Evolutionary conservation across 2,113 vertebrate species (phyloP).

Genomic region (Cyanistes caeruleus): DNA sequence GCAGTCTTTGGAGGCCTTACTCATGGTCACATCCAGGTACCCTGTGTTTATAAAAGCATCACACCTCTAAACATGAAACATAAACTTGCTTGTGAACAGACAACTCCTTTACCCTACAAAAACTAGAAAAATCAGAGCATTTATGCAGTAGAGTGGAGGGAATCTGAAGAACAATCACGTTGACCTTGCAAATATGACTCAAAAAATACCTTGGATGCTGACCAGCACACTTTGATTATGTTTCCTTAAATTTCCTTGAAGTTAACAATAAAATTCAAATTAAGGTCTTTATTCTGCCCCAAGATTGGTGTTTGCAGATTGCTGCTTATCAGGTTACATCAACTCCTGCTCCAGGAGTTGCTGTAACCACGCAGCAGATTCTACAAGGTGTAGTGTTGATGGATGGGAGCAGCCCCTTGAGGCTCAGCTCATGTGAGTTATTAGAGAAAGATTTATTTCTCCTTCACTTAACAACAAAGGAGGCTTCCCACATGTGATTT

Average conservation of each 20-base stretch:
- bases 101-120: neutral
- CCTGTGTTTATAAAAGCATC: neutral
- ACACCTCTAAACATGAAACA: neutral
- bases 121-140: neutral
- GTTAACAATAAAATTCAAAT: constrained; percentile 42
- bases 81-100: neutral
- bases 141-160: neutral
- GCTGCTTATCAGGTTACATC: constrained; percentile 22
- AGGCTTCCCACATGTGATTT: constrained; percentile 6
- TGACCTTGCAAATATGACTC: neutral
- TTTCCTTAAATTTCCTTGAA: neutral
- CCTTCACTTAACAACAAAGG: constrained; percentile 13
- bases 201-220: neutral
- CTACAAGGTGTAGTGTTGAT: neutral
- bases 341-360: neutral
- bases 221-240: neutral
- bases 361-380: neutral
- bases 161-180: neutral
- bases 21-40: neutral
- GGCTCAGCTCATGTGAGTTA: neutral
- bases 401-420: neutral
- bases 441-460: constrained; percentile 48
- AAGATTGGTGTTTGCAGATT: neutral
- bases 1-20: neutral
- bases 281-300: neutral